Evolutionary conservation across 2,797 vertebrate species (phyloP).

Genomic region (Gephyroberyx darwinii): DNA sequence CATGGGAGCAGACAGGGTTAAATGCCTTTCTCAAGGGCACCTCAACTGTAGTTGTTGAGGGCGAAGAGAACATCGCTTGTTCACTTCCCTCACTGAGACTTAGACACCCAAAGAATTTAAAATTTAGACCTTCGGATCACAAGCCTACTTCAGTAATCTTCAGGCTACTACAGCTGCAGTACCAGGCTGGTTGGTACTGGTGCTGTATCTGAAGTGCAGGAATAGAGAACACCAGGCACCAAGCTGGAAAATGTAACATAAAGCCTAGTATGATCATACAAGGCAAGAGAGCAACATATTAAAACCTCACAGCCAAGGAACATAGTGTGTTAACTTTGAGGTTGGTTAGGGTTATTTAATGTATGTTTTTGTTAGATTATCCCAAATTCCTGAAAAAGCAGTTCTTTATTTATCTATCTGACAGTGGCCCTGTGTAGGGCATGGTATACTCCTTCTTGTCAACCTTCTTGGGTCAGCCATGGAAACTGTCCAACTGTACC

Average conservation of each 20-base stretch:
- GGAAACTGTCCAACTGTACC: conserved; percentile 76
- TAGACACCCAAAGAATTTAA: conserved; percentile 23
- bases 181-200: neutral
- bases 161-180: conserved; percentile 5
- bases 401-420: neutral
- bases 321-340: neutral
- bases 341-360: too few relatives aligned
- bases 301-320: neutral
- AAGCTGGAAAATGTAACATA: too few relatives aligned
- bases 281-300: neutral
- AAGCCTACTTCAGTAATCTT: conserved; percentile 14
- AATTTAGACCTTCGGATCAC: neutral
- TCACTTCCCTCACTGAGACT: conserved; percentile 26
- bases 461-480: neutral
- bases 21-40: conserved; percentile 17
- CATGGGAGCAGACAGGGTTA: conserved; percentile 2
- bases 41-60: conserved; percentile 18
- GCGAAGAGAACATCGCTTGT: conserved; percentile 33
- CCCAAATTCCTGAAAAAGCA: neutral
- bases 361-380: neutral
- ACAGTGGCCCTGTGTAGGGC: neutral
- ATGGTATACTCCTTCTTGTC: neutral
- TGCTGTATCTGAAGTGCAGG: neutral
- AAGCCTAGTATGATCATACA: too few relatives aligned
- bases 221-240: neutral